Conservation (phyloP, 2,113 vertebrate species). For the Baryphthengus martii region DNA sequence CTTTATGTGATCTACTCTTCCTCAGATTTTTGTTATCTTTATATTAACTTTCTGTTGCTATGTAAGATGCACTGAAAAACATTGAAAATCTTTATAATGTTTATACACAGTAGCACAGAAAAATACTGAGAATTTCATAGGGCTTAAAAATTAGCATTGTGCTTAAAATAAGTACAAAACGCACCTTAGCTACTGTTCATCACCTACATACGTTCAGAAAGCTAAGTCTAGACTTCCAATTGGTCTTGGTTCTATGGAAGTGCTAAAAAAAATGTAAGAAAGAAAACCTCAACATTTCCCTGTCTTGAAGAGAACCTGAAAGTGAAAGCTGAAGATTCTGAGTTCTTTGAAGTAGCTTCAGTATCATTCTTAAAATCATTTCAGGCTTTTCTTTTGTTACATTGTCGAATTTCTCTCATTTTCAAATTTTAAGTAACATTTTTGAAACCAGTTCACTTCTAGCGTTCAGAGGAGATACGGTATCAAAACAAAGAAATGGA, state of each 20-base stretch:
- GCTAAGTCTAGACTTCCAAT: neutral
- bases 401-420: neutral
- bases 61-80: neutral
- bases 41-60: neutral
- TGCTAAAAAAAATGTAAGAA: neutral
- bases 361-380: neutral
- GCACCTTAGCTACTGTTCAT: neutral
- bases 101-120: neutral
- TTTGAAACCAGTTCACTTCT: neutral
- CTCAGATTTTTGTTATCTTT: neutral
- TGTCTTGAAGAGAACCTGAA: neutral
- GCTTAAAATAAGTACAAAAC: neutral
- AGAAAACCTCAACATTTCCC: neutral
- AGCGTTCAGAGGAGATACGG: neutral
- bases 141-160: neutral
- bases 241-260: neutral
- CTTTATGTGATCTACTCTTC: neutral
- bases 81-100: rapidly evolving
- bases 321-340: neutral
- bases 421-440: neutral
- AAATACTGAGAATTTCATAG: neutral
- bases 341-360: neutral
- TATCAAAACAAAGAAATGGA: neutral
- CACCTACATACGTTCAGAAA: neutral
- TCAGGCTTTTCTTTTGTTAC: neutral